A percentile compares a stretch with the other conserved stretches of the same genome.
phyloP scores from a whole-genome alignment of 2,113 vertebrate genomes.

The Dipodomys merriami region DNA sequence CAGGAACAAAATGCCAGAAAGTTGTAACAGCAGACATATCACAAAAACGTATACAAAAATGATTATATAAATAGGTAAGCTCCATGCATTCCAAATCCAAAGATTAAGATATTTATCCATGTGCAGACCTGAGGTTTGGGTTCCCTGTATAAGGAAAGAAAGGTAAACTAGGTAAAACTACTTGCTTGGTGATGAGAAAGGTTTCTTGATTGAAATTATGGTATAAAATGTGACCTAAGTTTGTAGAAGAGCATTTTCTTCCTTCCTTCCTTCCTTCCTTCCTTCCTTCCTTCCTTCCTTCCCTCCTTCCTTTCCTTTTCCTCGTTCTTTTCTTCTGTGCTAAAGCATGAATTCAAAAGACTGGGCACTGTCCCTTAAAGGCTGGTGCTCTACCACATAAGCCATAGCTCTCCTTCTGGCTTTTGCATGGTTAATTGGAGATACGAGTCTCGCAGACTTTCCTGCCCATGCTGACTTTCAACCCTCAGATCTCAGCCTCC shows the following conservation, averaged over 20 bases:
- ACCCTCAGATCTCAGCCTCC: too few relatives aligned
- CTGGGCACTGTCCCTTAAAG: too few relatives aligned
- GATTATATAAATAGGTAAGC: background rate
- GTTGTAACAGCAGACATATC: background rate
- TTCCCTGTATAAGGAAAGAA: background rate
- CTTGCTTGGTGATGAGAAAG: background rate
- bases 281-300: too few relatives aligned
- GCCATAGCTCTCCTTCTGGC: too few relatives aligned
- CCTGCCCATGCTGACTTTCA: too few relatives aligned
- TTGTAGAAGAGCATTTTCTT: background rate
- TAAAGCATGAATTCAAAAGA: too few relatives aligned
- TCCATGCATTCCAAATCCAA: background rate
- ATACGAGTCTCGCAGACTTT: too few relatives aligned
- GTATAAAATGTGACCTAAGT: background rate
- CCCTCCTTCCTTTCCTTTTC: too few relatives aligned
- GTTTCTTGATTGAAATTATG: background rate
- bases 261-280: accelerated
- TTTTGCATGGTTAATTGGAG: too few relatives aligned
- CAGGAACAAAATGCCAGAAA: too few relatives aligned
- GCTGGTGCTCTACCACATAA: too few relatives aligned
- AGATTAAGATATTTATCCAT: background rate
- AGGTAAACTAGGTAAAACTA: background rate
- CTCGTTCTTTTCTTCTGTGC: too few relatives aligned
- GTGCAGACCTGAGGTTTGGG: background rate
- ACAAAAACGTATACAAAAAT: background rate